Percentiles rank a stretch among this genome's conserved stretches.
Evolutionary conservation across 1,140 invertebrate species (phyloP).

Genomic region (Archivesica marissinica): DNA sequence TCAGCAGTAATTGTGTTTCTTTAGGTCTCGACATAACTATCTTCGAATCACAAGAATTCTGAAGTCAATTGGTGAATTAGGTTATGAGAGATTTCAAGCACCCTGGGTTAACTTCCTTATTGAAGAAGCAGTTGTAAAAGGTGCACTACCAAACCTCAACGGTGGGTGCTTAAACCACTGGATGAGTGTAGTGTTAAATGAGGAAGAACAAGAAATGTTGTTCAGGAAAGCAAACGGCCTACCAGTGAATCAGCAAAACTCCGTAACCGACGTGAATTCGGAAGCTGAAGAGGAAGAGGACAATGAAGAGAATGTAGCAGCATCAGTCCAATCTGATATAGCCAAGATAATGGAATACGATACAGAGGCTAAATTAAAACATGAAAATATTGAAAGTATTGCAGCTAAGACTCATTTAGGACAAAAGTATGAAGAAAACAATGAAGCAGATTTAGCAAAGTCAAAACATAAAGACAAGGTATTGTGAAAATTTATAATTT

Average conservation of each 20-base stretch:
- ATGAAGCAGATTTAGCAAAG: no score
- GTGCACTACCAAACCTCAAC: background rate
- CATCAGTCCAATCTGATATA: background rate
- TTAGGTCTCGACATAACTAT: constrained; percentile 11
- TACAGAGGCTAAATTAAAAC: background rate
- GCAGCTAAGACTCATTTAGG: no score
- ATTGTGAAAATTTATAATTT: no score
- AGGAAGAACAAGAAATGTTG: background rate
- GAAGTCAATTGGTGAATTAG: constrained; percentile 31
- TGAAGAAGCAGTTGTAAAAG: background rate
- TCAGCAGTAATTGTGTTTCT: no score
- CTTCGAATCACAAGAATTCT: constrained; percentile 35
- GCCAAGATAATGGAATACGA: background rate
- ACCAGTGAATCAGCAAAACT: background rate
- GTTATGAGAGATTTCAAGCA: background rate
- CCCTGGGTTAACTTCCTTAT: constrained; percentile 19
- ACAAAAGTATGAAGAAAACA: no score
- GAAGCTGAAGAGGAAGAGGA: background rate
- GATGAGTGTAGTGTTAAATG: constrained; percentile 14
- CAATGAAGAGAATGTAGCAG: background rate
- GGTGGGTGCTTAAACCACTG: background rate
- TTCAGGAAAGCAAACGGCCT: background rate
- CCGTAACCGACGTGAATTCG: background rate
- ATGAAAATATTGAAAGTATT: background rate
- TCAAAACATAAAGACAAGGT: no score